Base-by-base conservation (phyloP, 2,888 invertebrate genomes). In the Napeogenes sylphis region DNA sequence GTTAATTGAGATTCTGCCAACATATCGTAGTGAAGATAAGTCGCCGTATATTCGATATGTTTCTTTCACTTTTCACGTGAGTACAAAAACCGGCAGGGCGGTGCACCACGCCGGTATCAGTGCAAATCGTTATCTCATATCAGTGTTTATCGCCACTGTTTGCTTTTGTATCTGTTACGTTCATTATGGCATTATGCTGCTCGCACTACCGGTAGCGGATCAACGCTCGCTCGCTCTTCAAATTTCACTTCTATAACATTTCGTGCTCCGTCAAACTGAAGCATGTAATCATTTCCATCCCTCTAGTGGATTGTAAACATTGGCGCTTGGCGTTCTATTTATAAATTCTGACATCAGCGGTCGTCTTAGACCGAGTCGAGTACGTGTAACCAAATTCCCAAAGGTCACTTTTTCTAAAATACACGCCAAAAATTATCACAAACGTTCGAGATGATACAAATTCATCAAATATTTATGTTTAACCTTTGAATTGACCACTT, bases 151-250 rank as follows among this genome's bases (percentile, higher is more conserved):
- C 87, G 82, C 86, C 82, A 82, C 86, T 85, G 86, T 84, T 84
- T 85, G 86, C 84, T 82, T 82, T 84, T 84, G 78, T 85, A 84
- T 84, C 82, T 82, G 75, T 81, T 82, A 81, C 84, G 85, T 82
- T 74, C 69, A 61, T 65, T 64, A 68, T 82, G 85, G 85, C 85
- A 85, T 87, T 84, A 85, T 67, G 62, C 66, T 61, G 61, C 62
- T 64, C 60, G 61, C 66, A 61, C 51, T 21, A 51, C 42, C 42
- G 42, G 42, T 42, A 42, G 8, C 42, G 42, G 10, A 42, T 42
- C 42, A 10, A 42, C 42, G 42, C 42, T 42, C 42, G 42, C 8
- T 42, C 42, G 42, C 42, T 42, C 42, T 42, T 42, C 42, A 10
- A 42, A 42, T 42, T 42, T 42, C 42, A 42, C 42, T 58, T 60